phyloP scores from a whole-genome alignment of 2,888 invertebrate genomes.

The Nycteola revayana region DNA sequence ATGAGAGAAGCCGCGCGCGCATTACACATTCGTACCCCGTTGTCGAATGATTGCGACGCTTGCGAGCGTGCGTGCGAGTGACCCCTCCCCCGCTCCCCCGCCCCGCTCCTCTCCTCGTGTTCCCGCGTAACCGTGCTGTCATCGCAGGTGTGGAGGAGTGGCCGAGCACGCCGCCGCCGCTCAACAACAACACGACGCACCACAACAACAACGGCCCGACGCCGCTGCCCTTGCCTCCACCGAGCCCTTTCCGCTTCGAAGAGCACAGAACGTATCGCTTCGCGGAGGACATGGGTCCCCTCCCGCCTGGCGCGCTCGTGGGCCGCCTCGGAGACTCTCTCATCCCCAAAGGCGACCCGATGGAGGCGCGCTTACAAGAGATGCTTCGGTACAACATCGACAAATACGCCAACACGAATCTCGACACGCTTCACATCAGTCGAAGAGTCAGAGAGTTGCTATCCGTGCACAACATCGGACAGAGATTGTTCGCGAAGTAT shows the following conservation, averaged over 20 bases:
- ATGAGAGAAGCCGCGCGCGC: constrained; percentile 57
- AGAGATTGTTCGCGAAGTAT: constrained; percentile 98
- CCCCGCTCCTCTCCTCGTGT: constrained; percentile 86
- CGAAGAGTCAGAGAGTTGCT: constrained; percentile 95
- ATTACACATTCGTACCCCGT: constrained; percentile 50
- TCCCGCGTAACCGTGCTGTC: constrained; percentile 84
- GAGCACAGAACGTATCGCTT: constrained; percentile 92
- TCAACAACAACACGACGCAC: constrained; percentile 80
- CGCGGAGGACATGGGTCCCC: constrained; percentile 89
- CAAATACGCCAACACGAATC: constrained; percentile 95
- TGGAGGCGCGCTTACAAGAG: constrained; percentile 96
- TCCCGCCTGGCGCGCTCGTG: constrained; percentile 91
- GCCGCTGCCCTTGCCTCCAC: constrained; percentile 75
- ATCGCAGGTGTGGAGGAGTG: constrained; percentile 78
- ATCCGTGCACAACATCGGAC: constrained; percentile 99
- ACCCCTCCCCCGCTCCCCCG: constrained; percentile 41
- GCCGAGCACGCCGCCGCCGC: constrained; percentile 75
- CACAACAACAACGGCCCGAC: constrained; percentile 79
- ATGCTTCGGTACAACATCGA: constrained; percentile 98
- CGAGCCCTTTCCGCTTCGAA: constrained; percentile 89
- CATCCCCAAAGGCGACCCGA: constrained; percentile 95
- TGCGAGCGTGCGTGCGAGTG: constrained; percentile 49
- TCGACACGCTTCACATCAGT: constrained; percentile 97
- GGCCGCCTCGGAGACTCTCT: constrained; percentile 93
- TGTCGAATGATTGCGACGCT: constrained; percentile 51